Base-by-base conservation (phyloP, 2,888 invertebrate genomes). In the Eristalinus aeneus region DNA sequence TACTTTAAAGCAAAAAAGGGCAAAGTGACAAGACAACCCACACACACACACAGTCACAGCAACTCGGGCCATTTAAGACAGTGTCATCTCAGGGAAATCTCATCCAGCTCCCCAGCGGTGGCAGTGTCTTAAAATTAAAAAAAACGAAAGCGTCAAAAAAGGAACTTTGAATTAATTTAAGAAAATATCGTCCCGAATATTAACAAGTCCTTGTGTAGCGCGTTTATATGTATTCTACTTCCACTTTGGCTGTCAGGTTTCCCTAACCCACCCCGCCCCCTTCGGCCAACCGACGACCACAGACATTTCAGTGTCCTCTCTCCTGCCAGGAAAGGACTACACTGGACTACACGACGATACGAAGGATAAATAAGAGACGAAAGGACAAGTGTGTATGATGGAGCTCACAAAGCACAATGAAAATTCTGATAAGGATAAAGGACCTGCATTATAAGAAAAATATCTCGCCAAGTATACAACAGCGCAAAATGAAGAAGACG, bases 401-500 rank as follows among this genome's bases (percentile, higher is more conserved):
- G 69, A 82, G 72, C 74, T 34, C 65, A 74, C 82, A 82, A 71
- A 77, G 69, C 69, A 77, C 73, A 81, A 81, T 81, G 64, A 58
- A 78, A 86, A 86, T 78, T 82, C 56, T 82, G 82, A 86, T 86
- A 86, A 86, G 77, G 74, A 82, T 82, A 71, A 86, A 86, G 82
- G 58, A 77, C 73, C 74, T 78, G 77, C 77, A 82, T 77, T 77
- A 74, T 77, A 82, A 81, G 82, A 74, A 81, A 76, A 73, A 73
- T 85, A 77, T 73, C 64, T 69, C 32, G 34, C 81, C 77, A 81
- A 67, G 77, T 69, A 72, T 67, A 80, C 63, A 84, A 72, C 36
- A 46, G 34, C 46, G 12, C 56, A 56, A 56, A 6, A 56, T 23
- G 56, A 56, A 56, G 56, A 56, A 27, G 23, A 46, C 39, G 39